phyloP scores from a whole-genome alignment of 35 echinoderm and acorn worm species.

The Apostichopus californicus region DNA sequence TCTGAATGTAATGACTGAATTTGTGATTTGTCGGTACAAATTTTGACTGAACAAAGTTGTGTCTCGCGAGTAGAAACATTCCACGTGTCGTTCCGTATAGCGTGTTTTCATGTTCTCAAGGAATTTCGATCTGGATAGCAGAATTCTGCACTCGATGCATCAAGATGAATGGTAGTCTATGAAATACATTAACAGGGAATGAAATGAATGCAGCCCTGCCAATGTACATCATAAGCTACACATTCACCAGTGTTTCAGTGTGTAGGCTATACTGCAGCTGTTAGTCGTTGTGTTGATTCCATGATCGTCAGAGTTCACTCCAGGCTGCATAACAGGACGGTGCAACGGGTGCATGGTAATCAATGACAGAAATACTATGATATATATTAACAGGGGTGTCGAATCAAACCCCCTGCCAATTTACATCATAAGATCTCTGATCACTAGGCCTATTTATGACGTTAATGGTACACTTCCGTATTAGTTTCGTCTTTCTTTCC shows the following conservation, averaged over 20 bases:
- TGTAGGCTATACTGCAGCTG: neutral
- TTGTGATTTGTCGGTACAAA: too few relatives aligned
- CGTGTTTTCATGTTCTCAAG: neutral
- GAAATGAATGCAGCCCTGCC: neutral
- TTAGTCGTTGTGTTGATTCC: neutral
- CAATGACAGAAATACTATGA: conserved; percentile 5
- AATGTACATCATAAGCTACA: conserved; percentile 29
- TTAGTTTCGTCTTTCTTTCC: too few relatives aligned
- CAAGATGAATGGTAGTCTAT: neutral
- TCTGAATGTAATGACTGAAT: too few relatives aligned
- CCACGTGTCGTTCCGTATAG: neutral
- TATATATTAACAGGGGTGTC: conserved; percentile 1
- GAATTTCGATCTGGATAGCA: neutral
- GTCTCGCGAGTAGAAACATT: neutral
- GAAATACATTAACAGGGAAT: conserved; percentile 20
- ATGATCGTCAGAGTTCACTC: neutral
- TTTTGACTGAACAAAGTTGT: too few relatives aligned
- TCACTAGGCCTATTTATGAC: neutral
- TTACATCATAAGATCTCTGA: conserved; percentile 16
- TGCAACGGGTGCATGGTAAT: neutral
- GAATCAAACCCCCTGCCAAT: conserved; percentile 28
- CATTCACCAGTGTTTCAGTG: neutral
- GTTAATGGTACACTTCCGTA: too few relatives aligned
- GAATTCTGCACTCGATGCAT: neutral
- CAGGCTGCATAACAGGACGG: neutral